A percentile compares a stretch with the other conserved stretches of the same genome.
Evolutionary conservation across 2,888 invertebrate species (phyloP).

Genomic region (Clostera curtula): DNA sequence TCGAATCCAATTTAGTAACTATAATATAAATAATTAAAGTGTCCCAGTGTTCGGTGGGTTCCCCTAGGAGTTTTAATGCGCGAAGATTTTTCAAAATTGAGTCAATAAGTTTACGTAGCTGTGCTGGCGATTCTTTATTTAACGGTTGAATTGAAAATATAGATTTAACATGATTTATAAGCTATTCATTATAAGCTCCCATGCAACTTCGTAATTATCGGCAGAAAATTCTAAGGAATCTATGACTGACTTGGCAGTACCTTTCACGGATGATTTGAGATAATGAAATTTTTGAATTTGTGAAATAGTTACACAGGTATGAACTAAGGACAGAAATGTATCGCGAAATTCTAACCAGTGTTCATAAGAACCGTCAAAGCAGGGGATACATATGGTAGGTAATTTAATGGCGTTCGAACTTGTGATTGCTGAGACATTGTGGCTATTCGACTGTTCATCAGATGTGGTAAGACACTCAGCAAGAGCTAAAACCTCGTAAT

Average conservation of each 20-base stretch:
- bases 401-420: background rate
- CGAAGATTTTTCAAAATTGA: background rate
- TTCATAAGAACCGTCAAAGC: conserved; percentile 1
- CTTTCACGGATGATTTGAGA: background rate
- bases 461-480: too few species aligned
- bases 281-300: conserved; percentile 7
- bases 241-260: background rate
- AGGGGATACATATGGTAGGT: background rate
- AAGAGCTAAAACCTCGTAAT: too few species aligned
- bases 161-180: conserved; percentile 4
- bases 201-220: conserved; percentile 3
- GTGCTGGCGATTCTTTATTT: conserved; percentile 1
- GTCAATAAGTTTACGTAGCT: conserved; percentile 1
- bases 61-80: background rate
- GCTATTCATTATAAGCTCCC: conserved; percentile 1
- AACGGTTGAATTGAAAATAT: conserved; percentile 1
- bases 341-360: conserved; percentile 1
- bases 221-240: conserved; percentile 2
- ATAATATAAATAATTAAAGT: background rate
- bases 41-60: conserved; percentile 2
- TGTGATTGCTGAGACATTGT: too few species aligned
- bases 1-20: background rate
- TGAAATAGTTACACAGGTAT: conserved; percentile 3
- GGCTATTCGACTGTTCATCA: too few species aligned
- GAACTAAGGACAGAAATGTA: conserved; percentile 5